These are phyloP conservation scores for Eulacestoma nigropectus DNA, from an alignment of 2,113 vertebrate species.

Conservation along the genomic window DNA sequence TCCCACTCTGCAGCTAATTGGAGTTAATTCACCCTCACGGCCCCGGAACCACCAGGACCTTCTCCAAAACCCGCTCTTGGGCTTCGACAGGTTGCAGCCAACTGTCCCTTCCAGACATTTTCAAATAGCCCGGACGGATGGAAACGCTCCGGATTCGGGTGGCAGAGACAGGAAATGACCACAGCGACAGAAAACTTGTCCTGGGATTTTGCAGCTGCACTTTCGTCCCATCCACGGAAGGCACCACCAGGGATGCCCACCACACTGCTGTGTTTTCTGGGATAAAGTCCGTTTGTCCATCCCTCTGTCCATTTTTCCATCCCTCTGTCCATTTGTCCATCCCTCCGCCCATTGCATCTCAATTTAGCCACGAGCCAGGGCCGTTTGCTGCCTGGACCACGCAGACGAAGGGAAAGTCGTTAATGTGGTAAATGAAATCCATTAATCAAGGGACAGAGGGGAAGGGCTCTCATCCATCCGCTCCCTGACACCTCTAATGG, in stretches of 20 bases:
- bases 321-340: neutral
- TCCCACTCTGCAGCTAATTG: neutral
- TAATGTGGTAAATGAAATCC: neutral
- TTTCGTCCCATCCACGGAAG: neutral
- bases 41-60: neutral
- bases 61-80: neutral
- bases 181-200: neutral
- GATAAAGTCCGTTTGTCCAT: neutral
- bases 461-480: neutral
- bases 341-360: neutral
- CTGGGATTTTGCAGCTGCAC: neutral
- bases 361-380: neutral
- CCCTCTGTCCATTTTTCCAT: neutral
- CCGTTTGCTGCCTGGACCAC: neutral
- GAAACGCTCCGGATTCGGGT: neutral
- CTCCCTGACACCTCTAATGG: neutral
- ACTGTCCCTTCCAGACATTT: neutral
- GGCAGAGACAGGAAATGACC: neutral
- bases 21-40: neutral
- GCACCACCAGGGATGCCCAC: neutral
- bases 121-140: neutral
- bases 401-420: neutral
- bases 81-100: rapidly evolving
- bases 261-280: neutral
- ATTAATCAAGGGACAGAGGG: neutral